Conservation (phyloP, 2,797 vertebrate species). For the Todus mexicanus region DNA sequence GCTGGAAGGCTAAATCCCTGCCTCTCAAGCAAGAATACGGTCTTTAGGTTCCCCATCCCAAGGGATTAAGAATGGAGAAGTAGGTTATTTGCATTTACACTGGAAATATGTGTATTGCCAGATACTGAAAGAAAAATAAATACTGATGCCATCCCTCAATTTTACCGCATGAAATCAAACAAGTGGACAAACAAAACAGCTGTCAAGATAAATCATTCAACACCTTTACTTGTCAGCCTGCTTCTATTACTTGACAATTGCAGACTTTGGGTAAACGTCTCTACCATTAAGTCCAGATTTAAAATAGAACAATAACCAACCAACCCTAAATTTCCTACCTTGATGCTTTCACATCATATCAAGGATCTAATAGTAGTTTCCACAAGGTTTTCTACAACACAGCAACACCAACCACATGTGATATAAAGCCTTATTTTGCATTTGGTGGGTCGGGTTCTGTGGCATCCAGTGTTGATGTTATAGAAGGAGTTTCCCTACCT, state of each 20-base stretch:
- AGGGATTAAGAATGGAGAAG: background rate
- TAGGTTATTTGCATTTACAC: conserved; percentile 10
- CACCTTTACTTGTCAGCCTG: background rate
- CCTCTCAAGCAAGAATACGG: background rate
- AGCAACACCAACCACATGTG: background rate
- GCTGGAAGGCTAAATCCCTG: background rate
- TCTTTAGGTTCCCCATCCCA: conserved; percentile 10
- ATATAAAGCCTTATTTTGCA: background rate
- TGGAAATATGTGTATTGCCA: background rate
- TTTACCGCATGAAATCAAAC: background rate
- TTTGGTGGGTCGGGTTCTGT: too few species aligned
- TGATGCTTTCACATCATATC: background rate
- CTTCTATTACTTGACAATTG: background rate
- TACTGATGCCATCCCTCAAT: background rate
- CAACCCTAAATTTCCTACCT: background rate
- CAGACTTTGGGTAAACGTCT: background rate
- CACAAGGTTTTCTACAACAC: background rate
- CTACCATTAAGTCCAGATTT: background rate
- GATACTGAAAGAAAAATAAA: background rate
- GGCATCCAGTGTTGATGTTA: background rate
- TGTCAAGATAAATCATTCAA: background rate
- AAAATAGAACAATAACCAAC: background rate
- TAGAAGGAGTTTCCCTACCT: background rate
- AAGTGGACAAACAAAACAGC: background rate
- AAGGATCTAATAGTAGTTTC: background rate